These are phyloP conservation scores for Chaenogobius annularis DNA, from an alignment of 2,113 vertebrate genomes.

Conservation along the genomic window DNA sequence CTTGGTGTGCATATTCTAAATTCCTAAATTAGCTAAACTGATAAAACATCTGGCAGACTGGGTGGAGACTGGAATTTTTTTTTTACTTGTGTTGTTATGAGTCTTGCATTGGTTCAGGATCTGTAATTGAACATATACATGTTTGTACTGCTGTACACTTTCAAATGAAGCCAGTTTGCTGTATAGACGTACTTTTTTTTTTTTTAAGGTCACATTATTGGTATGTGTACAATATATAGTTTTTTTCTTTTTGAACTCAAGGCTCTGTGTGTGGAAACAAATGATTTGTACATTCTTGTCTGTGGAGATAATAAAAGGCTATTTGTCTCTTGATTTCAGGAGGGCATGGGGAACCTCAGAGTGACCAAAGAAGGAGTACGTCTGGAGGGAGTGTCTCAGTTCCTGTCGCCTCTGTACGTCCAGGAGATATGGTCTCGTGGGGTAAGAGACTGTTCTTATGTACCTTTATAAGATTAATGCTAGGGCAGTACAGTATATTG, in stretches of 20 bases:
- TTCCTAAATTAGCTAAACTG: constrained; percentile 8
- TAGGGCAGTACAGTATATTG: not conserved
- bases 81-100: too few relatives aligned
- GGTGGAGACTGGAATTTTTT: not conserved
- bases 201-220: not conserved
- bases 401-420: constrained; percentile 93
- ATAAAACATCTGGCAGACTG: constrained; percentile 4
- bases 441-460: constrained; percentile 76
- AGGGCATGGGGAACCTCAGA: constrained; percentile 95
- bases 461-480: not conserved
- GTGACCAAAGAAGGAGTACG: constrained; percentile 92
- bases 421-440: constrained; percentile 95
- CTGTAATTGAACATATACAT: too few relatives aligned
- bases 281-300: not conserved
- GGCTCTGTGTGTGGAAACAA: not conserved
- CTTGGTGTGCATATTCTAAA: constrained; percentile 2
- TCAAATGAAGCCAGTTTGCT: not conserved
- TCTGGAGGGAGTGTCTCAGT: constrained; percentile 94
- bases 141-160: not conserved
- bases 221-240: not conserved
- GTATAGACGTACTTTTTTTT: not conserved
- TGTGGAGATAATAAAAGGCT: not conserved
- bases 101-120: too few relatives aligned
- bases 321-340: constrained; percentile 68
- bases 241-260: not conserved